Base-by-base conservation (phyloP, 2,888 invertebrate species). In the Drosophila conformis region DNA sequence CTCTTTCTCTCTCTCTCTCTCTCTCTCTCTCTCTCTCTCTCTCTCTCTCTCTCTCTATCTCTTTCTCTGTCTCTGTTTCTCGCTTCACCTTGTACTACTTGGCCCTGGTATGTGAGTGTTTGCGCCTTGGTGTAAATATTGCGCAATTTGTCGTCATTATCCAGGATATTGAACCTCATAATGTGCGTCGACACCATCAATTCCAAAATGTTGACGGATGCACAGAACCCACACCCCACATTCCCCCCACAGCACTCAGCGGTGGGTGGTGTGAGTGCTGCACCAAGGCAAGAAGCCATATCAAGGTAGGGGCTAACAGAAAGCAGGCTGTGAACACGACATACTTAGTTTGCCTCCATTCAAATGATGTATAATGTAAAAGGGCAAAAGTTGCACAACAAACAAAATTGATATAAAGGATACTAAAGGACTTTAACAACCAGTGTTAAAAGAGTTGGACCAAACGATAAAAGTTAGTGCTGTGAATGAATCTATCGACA, bases 71-170 rank as follows among this genome's bases (percentile, higher is more conserved):
- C 51, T 13, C 18, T 52, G 18, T 31, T 13, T 29, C 21, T 36
- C 25, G 25, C 63, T 63, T n/a, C 51, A 27, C 51, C n/a, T 11
- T 29, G 46, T 46, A 15, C 25, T 25, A 46, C 46, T 46, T 46
- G 46, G 46, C 27, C n/a, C 5, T 68, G 77, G 33, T 36, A 57
- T 60, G 56, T 25, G 8, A 40, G 21, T 57, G 73, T 64, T 56
- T 74, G 73, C 68, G 72, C 65, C 62, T 76, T 72, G 82, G 63
- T 66, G 74, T 82, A 89, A 84, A 87, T 87, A 90, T 82, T 79
- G 88, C 82, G 90, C 89, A 87, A 87, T 87, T 90, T 87, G 90
- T 87, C 90, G 90, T 89, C 90, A 87, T 87, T 87, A 87, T 89
- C 74, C 87, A 87, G 87, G 84, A 90, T 87, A 87, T 87, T 89